phyloP scores from a whole-genome alignment of 2,888 invertebrate genomes.

The Julus scandinavius region DNA sequence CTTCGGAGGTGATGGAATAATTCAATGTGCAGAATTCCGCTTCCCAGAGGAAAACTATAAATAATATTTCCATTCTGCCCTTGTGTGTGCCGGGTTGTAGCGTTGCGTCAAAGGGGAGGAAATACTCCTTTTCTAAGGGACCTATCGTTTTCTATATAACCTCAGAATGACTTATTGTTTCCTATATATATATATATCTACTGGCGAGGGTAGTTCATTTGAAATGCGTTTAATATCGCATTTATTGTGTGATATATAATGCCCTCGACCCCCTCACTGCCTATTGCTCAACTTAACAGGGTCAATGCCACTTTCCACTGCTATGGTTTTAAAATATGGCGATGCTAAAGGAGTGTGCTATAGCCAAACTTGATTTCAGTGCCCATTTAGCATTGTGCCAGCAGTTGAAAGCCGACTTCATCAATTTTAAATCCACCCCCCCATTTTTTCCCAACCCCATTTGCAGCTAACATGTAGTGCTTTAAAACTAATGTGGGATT shows the following conservation, averaged over 20 bases:
- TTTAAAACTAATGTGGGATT: too few species aligned
- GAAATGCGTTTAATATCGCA: conserved; percentile 42
- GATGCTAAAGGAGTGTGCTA: neutral
- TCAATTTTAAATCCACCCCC: neutral
- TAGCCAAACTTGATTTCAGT: neutral
- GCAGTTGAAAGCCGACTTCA: neutral
- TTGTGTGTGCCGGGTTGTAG: conserved; percentile 6
- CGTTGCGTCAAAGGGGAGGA: conserved; percentile 18
- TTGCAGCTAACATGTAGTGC: neutral
- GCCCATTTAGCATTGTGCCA: conserved; percentile 11
- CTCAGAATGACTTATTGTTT: conserved; percentile 34
- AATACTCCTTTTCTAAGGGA: neutral
- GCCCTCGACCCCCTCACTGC: conserved; percentile 1
- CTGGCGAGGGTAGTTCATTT: conserved; percentile 38
- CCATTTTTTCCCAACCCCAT: neutral
- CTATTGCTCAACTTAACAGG: conserved; percentile 17
- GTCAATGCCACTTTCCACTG: conserved; percentile 19
- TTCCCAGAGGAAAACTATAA: conserved; percentile 36
- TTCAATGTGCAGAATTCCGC: conserved; percentile 19
- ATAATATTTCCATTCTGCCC: conserved; percentile 17
- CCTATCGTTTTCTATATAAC: conserved; percentile 38
- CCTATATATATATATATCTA: neutral
- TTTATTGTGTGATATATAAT: conserved; percentile 26
- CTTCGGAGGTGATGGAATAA: conserved; percentile 41
- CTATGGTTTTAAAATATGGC: neutral